phyloP scores from a whole-genome alignment of 1,140 invertebrate genomes.

The Eulimnadia texana region DNA sequence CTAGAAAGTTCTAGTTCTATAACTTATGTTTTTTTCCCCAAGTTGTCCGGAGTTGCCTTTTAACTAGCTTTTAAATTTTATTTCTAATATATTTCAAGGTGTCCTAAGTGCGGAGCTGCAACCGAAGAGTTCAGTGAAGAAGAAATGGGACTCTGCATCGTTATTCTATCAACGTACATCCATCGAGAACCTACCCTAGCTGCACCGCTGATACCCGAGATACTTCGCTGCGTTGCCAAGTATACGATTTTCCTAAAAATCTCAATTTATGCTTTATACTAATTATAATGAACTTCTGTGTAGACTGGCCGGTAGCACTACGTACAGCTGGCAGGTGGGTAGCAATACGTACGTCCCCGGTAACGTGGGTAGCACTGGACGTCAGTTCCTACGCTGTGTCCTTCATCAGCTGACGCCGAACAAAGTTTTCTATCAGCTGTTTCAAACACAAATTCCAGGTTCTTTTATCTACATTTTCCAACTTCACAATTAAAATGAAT shows the following conservation, averaged over 20 bases:
- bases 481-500: background rate
- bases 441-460: constrained; percentile 75
- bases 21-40: no score
- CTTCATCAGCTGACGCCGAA: constrained; percentile 91
- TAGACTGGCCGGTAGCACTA: constrained; percentile 18
- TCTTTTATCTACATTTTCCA: constrained; percentile 16
- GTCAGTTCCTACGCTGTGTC: constrained; percentile 91
- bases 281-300: background rate
- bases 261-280: constrained; percentile 1
- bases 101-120: constrained; percentile 62
- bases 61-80: no score
- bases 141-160: constrained; percentile 85
- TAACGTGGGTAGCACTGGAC: constrained; percentile 77
- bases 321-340: constrained; percentile 76
- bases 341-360: constrained; percentile 73
- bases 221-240: constrained; percentile 74
- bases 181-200: constrained; percentile 87
- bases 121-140: constrained; percentile 94
- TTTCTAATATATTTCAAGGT: no score
- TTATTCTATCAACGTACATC: constrained; percentile 86
- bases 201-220: constrained; percentile 80
- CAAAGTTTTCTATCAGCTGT: constrained; percentile 90
- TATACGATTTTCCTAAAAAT: constrained; percentile 33
- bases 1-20: no score
- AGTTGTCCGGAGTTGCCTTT: no score